Percentiles rank a stretch among this genome's conserved stretches.
phyloP scores from a whole-genome alignment of 1,140 invertebrate genomes.

The Drosophila subobscura region DNA sequence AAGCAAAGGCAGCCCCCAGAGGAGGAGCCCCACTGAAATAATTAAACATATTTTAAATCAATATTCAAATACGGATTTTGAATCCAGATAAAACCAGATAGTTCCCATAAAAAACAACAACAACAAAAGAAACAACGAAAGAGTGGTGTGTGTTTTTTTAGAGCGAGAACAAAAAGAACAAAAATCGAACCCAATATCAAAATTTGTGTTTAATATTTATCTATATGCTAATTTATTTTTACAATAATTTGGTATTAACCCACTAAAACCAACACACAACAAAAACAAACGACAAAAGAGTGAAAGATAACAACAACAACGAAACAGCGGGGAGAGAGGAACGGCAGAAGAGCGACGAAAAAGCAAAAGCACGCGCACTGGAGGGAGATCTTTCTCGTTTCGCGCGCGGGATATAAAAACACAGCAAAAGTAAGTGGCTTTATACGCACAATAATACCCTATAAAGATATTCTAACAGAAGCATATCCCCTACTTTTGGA shows the following conservation, averaged over 20 bases:
- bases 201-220: conserved; percentile 59
- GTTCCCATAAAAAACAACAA: conserved; percentile 20
- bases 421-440: conserved; percentile 68
- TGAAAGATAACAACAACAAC: conserved; percentile 43
- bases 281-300: conserved; percentile 20
- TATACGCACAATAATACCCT: conserved; percentile 7
- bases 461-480: not conserved
- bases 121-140: conserved; percentile 21
- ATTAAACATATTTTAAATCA: conserved; percentile 62
- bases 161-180: conserved; percentile 4
- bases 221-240: conserved; percentile 71
- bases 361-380: not conserved
- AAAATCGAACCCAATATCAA: conserved; percentile 29
- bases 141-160: too few relatives aligned
- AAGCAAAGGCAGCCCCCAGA: conserved; percentile 60
- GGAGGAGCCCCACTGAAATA: conserved; percentile 55
- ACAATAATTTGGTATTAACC: conserved; percentile 77
- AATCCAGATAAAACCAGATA: conserved; percentile 23
- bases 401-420: conserved; percentile 60
- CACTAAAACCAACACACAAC: conserved; percentile 49
- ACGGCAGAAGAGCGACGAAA: conserved; percentile 13
- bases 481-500: too few relatives aligned
- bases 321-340: conserved; percentile 17
- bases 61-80: conserved; percentile 18
- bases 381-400: conserved; percentile 22